phyloP scores from a whole-genome alignment of 2,888 invertebrate genomes.

The Cheilosia urbana region DNA sequence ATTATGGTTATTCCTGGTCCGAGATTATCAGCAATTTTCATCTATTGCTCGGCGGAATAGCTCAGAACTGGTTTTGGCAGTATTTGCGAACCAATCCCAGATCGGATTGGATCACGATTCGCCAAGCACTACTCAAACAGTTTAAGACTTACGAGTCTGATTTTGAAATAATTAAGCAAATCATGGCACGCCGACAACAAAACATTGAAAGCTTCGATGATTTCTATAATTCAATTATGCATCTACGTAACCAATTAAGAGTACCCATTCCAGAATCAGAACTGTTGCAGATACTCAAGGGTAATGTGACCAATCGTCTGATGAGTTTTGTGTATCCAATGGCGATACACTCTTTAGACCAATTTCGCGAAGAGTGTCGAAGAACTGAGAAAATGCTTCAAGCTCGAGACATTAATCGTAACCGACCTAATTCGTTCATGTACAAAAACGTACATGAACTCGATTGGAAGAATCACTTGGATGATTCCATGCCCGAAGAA shows the following conservation, averaged over 20 bases:
- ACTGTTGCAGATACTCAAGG: not conserved
- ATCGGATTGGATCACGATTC: not conserved
- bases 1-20: not conserved
- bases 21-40: constrained; percentile 3
- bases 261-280: constrained; percentile 9
- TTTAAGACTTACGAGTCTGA: not conserved
- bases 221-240: not conserved
- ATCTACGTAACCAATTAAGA: constrained; percentile 15
- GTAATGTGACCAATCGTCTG: not conserved
- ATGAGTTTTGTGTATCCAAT: constrained; percentile 9
- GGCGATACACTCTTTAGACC: not conserved
- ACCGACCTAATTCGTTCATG: not conserved
- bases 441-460: not conserved
- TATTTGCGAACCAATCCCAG: constrained; percentile 5
- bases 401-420: not conserved
- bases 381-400: not conserved
- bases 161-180: constrained; percentile 15
- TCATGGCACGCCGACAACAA: constrained; percentile 15
- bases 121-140: not conserved
- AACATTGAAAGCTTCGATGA: constrained; percentile 1
- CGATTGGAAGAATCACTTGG: not conserved
- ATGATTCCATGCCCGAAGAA: not conserved
- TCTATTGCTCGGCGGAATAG: not conserved
- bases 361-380: not conserved
- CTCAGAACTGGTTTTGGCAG: not conserved